Percentiles rank a stretch among this genome's conserved stretches.
Evolutionary conservation across 2,888 invertebrate genomes (phyloP).

Genomic region (Philereme transversata): DNA sequence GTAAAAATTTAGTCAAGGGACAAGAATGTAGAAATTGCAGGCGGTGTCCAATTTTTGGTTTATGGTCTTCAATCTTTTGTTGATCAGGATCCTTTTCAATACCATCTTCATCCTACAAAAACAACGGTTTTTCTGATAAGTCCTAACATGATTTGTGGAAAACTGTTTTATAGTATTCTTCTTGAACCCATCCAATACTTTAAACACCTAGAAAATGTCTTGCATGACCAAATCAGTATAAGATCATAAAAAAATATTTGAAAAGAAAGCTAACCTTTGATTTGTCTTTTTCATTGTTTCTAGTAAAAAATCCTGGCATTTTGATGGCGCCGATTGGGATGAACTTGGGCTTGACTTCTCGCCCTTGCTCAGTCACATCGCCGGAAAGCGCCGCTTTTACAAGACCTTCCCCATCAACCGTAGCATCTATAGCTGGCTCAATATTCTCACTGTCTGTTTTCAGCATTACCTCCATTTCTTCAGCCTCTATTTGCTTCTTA

Average conservation of each 20-base stretch:
- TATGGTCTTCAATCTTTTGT: constrained; percentile 69
- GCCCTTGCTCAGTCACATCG: constrained; percentile 86
- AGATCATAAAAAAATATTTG: not conserved
- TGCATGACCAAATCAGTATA: not conserved
- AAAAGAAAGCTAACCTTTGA: constrained; percentile 82
- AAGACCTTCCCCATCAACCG: constrained; percentile 75
- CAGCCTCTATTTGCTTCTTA: constrained; percentile 86
- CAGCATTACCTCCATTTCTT: constrained; percentile 85
- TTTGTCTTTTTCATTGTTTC: constrained; percentile 89
- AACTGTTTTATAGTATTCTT: too few species aligned
- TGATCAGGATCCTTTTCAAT: constrained; percentile 71
- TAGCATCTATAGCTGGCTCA: constrained; percentile 75
- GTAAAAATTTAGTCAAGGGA: constrained; percentile 70
- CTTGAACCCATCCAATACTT: too few species aligned
- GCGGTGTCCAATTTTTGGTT: constrained; percentile 61
- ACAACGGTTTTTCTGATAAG: not conserved
- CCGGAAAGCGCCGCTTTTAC: constrained; percentile 81
- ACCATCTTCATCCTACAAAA: constrained; percentile 66
- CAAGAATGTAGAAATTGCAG: constrained; percentile 71
- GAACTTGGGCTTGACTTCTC: constrained; percentile 91
- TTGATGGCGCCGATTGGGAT: constrained; percentile 95
- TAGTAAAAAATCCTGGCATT: constrained; percentile 93
- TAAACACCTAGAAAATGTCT: too few species aligned
- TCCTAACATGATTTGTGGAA: too few species aligned
- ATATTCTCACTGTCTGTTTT: constrained; percentile 83